phyloP scores from a whole-genome alignment of 2,113 vertebrate species.

The human region GRCh38 chr3:178464501-178465000 shows the following conservation, averaged over 20 bases:
- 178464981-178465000: not conserved
- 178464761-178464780: not conserved
- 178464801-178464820: not conserved
- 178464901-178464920: not conserved
- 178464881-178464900: not conserved
- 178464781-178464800: not conserved
- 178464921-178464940: not conserved
- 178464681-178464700: not conserved
- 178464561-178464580: not conserved
- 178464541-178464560: not conserved
- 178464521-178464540: not conserved
- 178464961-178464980: not conserved
- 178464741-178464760: not conserved
- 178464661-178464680: not conserved
- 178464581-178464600: not conserved
- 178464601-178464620: not conserved
- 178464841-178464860: not conserved
- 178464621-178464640: not conserved
- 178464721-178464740: not conserved
- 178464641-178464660: not conserved
- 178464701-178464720: not conserved
- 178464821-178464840: not conserved
- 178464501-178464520: not conserved
- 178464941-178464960: not conserved
- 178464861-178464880: not conserved